Percentiles rank a stretch among this genome's conserved stretches.
phyloP scores from a whole-genome alignment of 2,113 vertebrate genomes.

The Fulica atra region DNA sequence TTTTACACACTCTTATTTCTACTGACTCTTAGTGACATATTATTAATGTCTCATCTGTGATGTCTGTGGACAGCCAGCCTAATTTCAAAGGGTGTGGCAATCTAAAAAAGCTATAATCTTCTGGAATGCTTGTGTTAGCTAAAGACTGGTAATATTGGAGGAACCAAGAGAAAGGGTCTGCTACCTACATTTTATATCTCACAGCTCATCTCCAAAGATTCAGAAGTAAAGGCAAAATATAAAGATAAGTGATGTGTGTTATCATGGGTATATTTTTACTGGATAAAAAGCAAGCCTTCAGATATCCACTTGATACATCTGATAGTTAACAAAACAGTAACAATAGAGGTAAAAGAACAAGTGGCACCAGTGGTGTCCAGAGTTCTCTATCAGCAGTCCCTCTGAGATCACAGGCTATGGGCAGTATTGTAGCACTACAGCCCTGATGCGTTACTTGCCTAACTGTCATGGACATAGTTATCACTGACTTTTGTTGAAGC shows the following conservation, averaged over 20 bases:
- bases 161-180: background rate
- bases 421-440: fast-evolving
- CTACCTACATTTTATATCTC: background rate
- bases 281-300: background rate
- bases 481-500: background rate
- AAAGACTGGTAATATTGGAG: background rate
- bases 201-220: background rate
- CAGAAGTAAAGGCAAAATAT: background rate
- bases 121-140: background rate
- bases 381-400: background rate
- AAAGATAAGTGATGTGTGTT: background rate
- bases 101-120: background rate
- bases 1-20: background rate
- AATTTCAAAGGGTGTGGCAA: background rate
- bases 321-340: background rate
- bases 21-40: background rate
- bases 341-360: background rate
- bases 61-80: background rate
- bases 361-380: background rate
- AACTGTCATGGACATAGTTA: background rate
- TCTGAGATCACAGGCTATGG: background rate
- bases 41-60: background rate
- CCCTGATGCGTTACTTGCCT: background rate
- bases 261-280: background rate
- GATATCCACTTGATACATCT: background rate